Evolutionary conservation across 2,888 invertebrate genomes (phyloP).

Genomic region (Conomelus anceps): DNA sequence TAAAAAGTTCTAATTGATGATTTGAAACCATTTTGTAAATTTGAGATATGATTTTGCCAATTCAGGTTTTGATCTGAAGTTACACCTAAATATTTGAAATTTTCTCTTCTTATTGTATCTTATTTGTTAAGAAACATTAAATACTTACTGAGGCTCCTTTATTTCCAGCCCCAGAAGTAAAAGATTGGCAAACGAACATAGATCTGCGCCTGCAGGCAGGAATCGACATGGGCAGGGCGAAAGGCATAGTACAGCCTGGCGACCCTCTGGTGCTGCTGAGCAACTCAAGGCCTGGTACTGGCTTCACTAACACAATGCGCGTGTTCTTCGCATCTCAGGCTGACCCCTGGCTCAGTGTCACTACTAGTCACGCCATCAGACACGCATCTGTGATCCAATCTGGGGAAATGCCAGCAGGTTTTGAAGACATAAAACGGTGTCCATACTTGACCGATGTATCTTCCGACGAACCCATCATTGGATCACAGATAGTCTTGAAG

Average conservation of each 20-base stretch:
- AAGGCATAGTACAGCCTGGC: slow-evolving; percentile 58
- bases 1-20: too few species aligned
- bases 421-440: neutral
- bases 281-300: slow-evolving; percentile 62
- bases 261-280: slow-evolving; percentile 64
- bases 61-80: too few species aligned
- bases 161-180: slow-evolving; percentile 41
- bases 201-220: slow-evolving; percentile 54
- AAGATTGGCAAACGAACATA: slow-evolving; percentile 54
- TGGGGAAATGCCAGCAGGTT: neutral
- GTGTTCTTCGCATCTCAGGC: slow-evolving; percentile 47
- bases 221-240: slow-evolving; percentile 53
- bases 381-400: neutral
- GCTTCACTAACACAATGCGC: slow-evolving; percentile 62
- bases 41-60: too few species aligned
- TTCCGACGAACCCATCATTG: too few species aligned
- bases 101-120: too few species aligned
- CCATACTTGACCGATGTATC: too few species aligned
- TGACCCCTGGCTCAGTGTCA: slow-evolving; percentile 28
- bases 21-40: too few species aligned
- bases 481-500: too few species aligned
- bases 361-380: neutral
- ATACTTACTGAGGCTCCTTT: too few species aligned
- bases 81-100: too few species aligned
- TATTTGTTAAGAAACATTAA: too few species aligned